These are phyloP conservation scores for Chaetophractus vellerosus DNA, from an alignment of 2,797 vertebrate genomes.

Conservation along the genomic window DNA sequence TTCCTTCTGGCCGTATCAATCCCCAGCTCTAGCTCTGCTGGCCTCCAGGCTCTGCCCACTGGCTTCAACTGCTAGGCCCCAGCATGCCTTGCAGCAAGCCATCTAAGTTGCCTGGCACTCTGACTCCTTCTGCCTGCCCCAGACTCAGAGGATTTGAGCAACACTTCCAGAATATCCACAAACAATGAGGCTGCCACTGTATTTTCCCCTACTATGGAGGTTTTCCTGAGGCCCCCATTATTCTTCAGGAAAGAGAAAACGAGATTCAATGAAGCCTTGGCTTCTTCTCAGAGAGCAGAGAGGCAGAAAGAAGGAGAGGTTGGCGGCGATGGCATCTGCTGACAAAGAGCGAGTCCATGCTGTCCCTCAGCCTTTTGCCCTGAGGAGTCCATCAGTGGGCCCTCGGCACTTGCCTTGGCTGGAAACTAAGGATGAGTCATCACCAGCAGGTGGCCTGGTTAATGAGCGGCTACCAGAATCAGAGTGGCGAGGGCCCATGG, in stretches of 20 bases:
- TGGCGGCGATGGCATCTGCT: background rate
- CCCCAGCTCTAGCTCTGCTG: background rate
- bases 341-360: background rate
- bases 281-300: background rate
- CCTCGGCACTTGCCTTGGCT: background rate
- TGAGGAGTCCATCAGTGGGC: background rate
- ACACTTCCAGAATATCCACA: background rate
- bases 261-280: background rate
- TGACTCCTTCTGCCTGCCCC: background rate
- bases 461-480: background rate
- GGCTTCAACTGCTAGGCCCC: background rate
- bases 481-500: background rate
- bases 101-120: background rate
- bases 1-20: accelerated
- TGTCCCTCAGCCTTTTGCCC: background rate
- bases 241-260: background rate
- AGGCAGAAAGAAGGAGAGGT: background rate
- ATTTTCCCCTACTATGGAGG: background rate
- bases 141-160: background rate
- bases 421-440: background rate
- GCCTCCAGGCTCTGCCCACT: background rate
- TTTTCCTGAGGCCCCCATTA: background rate
- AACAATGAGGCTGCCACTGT: background rate
- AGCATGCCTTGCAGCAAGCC: background rate
- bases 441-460: background rate